Evolutionary conservation across 2,888 invertebrate genomes (phyloP).

Genomic region (Eupithecia tripunctaria): DNA sequence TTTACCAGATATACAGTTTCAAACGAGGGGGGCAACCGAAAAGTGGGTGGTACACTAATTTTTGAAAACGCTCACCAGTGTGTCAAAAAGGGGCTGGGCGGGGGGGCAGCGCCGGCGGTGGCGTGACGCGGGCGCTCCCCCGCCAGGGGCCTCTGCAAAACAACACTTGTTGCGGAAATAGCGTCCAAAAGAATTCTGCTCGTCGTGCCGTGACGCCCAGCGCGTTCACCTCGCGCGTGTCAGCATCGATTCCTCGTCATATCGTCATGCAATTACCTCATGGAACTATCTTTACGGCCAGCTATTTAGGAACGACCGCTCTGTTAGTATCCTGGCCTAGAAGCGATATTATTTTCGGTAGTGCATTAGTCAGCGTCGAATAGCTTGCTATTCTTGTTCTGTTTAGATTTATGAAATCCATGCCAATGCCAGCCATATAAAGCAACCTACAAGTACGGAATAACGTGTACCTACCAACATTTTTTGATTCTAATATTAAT

Average conservation of each 20-base stretch:
- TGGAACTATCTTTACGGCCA: slow-evolving; percentile 30
- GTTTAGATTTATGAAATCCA: slow-evolving; percentile 9
- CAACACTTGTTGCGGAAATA: slow-evolving; percentile 83
- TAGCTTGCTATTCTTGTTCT: slow-evolving; percentile 8
- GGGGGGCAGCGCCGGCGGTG: slow-evolving; percentile 14
- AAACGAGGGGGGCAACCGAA: too few species aligned
- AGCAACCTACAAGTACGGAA: neutral
- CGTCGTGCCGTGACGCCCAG: slow-evolving; percentile 59
- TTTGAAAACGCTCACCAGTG: neutral
- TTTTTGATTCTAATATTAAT: neutral
- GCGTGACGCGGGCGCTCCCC: slow-evolving; percentile 52
- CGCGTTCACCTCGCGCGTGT: slow-evolving; percentile 65
- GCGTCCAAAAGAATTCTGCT: slow-evolving; percentile 73
- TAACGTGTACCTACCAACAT: neutral
- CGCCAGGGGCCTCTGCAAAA: slow-evolving; percentile 79
- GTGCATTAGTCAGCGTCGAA: slow-evolving; percentile 19
- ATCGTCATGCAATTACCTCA: slow-evolving; percentile 38
- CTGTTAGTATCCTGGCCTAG: slow-evolving; percentile 26
- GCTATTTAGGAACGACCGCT: slow-evolving; percentile 25
- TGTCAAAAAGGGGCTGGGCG: slow-evolving; percentile 2
- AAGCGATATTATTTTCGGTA: slow-evolving; percentile 25
- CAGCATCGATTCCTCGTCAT: slow-evolving; percentile 48
- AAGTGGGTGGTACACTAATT: too few species aligned
- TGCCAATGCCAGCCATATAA: slow-evolving; percentile 9
- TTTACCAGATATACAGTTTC: too few species aligned